A percentile compares a stretch with the other conserved stretches of the same genome.
These are phyloP conservation scores for Bubo blakistoni DNA, from an alignment of 2,113 vertebrate species.

Conservation along the genomic window DNA sequence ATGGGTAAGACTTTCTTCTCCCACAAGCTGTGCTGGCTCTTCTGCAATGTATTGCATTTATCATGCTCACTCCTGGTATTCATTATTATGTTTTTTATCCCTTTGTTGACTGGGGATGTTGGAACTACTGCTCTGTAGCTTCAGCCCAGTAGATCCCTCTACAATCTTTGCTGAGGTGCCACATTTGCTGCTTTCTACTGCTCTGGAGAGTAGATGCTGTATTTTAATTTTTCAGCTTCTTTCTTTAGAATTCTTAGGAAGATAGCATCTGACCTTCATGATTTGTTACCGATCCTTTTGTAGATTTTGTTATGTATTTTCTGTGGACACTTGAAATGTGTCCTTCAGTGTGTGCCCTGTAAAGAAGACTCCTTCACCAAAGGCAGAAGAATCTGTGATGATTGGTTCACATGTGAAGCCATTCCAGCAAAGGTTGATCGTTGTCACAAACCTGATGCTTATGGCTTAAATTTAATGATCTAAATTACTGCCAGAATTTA, in stretches of 20 bases:
- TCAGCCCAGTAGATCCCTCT: neutral
- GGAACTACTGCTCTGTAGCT: neutral
- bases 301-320: neutral
- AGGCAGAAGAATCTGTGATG: neutral
- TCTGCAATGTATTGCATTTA: neutral
- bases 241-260: neutral
- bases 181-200: neutral
- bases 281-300: neutral
- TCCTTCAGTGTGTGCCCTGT: neutral
- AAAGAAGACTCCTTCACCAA: neutral
- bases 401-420: rapidly evolving
- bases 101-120: neutral
- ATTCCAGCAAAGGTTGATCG: neutral
- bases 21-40: neutral
- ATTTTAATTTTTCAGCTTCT: neutral
- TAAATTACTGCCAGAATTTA: neutral
- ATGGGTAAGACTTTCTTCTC: neutral
- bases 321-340: no score
- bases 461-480: neutral
- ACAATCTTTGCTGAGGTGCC: neutral
- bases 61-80: neutral
- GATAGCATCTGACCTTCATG: neutral
- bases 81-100: neutral
- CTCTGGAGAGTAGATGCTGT: neutral
- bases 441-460: neutral